These are phyloP conservation scores for Agriotes lineatus DNA, from an alignment of 2,888 invertebrate species.

Conservation along the genomic window DNA sequence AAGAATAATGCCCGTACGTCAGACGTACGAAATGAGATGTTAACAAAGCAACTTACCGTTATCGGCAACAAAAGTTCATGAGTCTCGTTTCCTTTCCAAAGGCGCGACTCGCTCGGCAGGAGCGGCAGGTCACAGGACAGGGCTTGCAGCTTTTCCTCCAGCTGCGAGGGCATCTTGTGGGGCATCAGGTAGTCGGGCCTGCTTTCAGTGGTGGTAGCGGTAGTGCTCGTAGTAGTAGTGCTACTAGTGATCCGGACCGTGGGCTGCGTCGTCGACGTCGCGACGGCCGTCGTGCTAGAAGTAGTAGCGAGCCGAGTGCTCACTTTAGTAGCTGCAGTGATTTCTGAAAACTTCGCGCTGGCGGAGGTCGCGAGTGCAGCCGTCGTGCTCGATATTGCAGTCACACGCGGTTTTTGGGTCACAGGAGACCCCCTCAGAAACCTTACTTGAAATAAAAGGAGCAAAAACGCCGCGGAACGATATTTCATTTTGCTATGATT, in stretches of 20 bases:
- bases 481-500: conserved; percentile 37
- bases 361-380: conserved; percentile 60
- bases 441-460: conserved; percentile 31
- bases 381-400: conserved; percentile 65
- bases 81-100: conserved; percentile 81
- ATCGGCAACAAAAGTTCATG: conserved; percentile 77
- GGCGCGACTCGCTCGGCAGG: conserved; percentile 74
- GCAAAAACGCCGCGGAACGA: conserved; percentile 29
- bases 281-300: background rate
- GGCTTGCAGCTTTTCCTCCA: conserved; percentile 75
- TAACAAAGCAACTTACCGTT: conserved; percentile 69
- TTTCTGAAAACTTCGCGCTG: conserved; percentile 63
- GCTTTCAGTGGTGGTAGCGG: conserved; percentile 25
- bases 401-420: conserved; percentile 61
- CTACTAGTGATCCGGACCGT: conserved; percentile 11
- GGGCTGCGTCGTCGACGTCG: conserved; percentile 6
- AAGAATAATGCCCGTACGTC: background rate
- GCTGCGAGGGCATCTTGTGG: conserved; percentile 66
- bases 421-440: conserved; percentile 57
- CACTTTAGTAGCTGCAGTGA: conserved; percentile 1
- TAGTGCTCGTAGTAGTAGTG: conserved; percentile 21
- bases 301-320: background rate
- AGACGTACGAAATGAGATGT: conserved; percentile 2
- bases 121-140: conserved; percentile 77
- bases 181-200: conserved; percentile 29